Evolutionary conservation across 2,113 vertebrate species (phyloP).

Genomic region (Malurus alboscapulatus): DNA sequence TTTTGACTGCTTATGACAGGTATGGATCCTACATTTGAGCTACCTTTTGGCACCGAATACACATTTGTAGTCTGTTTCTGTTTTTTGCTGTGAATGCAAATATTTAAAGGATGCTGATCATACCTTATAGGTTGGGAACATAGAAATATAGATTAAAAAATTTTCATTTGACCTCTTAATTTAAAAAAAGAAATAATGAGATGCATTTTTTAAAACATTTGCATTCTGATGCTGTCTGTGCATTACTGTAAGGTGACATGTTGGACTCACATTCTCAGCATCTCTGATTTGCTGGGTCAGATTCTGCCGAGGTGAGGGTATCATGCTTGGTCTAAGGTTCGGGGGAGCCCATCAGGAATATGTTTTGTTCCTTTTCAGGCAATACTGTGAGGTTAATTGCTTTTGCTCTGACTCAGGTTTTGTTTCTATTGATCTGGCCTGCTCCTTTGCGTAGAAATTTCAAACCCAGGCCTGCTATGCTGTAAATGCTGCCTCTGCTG

Average conservation of each 20-base stretch:
- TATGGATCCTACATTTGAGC: not conserved
- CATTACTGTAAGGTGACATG: not conserved
- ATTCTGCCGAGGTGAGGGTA: not conserved
- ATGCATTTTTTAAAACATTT: not conserved
- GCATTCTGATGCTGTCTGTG: not conserved
- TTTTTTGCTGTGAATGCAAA: not conserved
- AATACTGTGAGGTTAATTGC: not conserved
- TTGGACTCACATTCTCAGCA: not conserved
- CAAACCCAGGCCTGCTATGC: not conserved
- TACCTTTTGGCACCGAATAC: not conserved
- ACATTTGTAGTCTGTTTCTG: not conserved
- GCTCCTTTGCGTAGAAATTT: not conserved
- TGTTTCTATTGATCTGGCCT: not conserved
- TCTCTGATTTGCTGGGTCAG: not conserved
- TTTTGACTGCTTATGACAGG: constrained; percentile 6
- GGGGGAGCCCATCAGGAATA: not conserved
- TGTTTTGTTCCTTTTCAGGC: not conserved
- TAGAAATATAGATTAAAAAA: not conserved
- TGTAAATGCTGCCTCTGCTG: not conserved
- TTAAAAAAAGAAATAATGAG: not conserved
- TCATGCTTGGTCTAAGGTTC: not conserved
- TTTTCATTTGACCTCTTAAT: not conserved
- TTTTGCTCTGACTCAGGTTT: not conserved
- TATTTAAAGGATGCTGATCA: not conserved
- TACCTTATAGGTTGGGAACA: not conserved